Evolutionary conservation across 2,113 vertebrate genomes (phyloP).

Genomic region (Rhynchomys soricoides): DNA sequence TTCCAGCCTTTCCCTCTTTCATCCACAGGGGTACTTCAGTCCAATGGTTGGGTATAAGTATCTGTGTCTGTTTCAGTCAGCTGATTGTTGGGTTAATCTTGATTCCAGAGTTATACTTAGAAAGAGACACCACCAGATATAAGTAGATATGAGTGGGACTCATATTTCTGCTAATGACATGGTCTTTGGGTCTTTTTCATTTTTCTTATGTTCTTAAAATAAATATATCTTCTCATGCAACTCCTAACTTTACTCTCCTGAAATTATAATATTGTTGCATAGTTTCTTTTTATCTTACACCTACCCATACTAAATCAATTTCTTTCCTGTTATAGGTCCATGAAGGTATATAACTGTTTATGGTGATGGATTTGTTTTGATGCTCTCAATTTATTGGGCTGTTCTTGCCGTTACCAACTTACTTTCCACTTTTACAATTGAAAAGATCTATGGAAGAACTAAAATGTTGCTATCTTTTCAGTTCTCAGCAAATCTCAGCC

Average conservation of each 20-base stretch:
- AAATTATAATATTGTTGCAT: constrained; percentile 6
- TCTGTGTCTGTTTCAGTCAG: neutral
- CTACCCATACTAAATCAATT: neutral
- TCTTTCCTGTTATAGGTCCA: constrained; percentile 16
- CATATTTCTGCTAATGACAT: constrained; percentile 1
- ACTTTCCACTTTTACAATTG: neutral
- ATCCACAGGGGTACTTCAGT: no score
- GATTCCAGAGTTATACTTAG: constrained; percentile 32
- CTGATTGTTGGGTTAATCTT: neutral
- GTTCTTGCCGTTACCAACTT: neutral
- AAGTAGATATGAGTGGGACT: constrained; percentile 29
- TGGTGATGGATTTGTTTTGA: constrained; percentile 30
- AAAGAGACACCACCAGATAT: constrained; percentile 27
- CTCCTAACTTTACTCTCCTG: neutral
- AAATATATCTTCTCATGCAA: constrained; percentile 4
- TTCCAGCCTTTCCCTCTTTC: no score
- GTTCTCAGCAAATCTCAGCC: neutral
- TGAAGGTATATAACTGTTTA: neutral
- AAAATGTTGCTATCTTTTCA: constrained; percentile 25
- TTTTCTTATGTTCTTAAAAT: constrained; percentile 2
- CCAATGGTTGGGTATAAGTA: no score
- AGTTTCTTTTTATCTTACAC: constrained; percentile 15
- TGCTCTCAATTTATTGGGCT: constrained; percentile 12
- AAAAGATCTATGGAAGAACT: neutral
- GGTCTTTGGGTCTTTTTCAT: neutral